phyloP scores from a whole-genome alignment of 2,113 vertebrate species.

The Mugil cephalus region DNA sequence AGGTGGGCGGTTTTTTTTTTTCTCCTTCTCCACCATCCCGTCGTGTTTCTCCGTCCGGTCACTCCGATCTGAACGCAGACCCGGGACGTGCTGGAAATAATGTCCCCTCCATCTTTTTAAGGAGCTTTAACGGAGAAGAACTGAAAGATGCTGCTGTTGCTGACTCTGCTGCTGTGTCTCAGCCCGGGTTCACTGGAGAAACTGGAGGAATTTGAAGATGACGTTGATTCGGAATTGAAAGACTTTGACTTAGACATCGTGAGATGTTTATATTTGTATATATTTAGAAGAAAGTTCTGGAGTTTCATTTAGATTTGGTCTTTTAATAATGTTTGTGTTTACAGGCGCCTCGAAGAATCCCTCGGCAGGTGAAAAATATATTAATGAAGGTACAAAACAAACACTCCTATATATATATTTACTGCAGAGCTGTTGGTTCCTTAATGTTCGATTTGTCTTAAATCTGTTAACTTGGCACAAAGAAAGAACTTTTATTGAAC shows the following conservation, averaged over 20 bases:
- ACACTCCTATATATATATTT: too few relatives aligned
- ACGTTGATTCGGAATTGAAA: slow-evolving; percentile 35
- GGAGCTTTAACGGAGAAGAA: slow-evolving; percentile 13
- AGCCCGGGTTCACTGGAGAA: slow-evolving; percentile 31
- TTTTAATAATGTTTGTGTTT: slow-evolving; percentile 27
- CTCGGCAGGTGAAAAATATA: slow-evolving; percentile 77
- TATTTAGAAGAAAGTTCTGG: too few relatives aligned
- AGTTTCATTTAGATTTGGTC: neutral
- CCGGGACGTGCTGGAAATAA: slow-evolving; percentile 35
- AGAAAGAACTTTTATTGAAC: too few relatives aligned
- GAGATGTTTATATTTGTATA: slow-evolving; percentile 47
- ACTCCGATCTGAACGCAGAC: slow-evolving; percentile 26
- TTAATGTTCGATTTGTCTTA: neutral
- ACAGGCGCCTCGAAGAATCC: slow-evolving; percentile 78
- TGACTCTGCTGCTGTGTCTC: slow-evolving; percentile 44
- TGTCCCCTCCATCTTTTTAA: slow-evolving; percentile 34
- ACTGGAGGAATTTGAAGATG: slow-evolving; percentile 51
- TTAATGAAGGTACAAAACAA: slow-evolving; percentile 70
- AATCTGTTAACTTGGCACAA: neutral
- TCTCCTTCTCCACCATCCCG: neutral
- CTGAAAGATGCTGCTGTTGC: slow-evolving; percentile 54
- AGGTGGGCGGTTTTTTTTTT: slow-evolving; percentile 26
- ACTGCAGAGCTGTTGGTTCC: neutral
- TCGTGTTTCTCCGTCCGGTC: neutral
- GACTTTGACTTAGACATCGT: slow-evolving; percentile 76